Percentiles rank a stretch among this genome's conserved stretches.
These are phyloP conservation scores for Terrapene triunguis DNA, from an alignment of 2,113 vertebrate species.

Conservation along the genomic window DNA sequence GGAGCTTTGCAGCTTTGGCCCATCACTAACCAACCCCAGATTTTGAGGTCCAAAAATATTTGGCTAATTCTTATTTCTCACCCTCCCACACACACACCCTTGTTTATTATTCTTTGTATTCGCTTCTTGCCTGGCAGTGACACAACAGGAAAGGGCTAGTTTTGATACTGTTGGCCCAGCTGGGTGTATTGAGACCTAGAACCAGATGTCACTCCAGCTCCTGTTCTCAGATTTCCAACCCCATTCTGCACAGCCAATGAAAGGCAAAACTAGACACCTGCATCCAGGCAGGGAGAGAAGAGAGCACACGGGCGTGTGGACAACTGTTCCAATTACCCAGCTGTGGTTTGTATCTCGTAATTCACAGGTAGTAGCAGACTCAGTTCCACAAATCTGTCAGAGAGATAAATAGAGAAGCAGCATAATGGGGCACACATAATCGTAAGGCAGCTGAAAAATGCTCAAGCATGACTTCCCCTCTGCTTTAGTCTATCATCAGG, in stretches of 20 bases:
- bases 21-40: background rate
- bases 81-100: background rate
- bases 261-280: background rate
- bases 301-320: background rate
- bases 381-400: background rate
- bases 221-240: slow-evolving; percentile 15
- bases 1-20: background rate
- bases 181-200: background rate
- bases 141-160: background rate
- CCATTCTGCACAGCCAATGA: background rate
- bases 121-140: background rate
- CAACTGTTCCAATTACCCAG: slow-evolving; percentile 29
- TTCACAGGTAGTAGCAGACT: background rate
- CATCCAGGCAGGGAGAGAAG: slow-evolving; percentile 2
- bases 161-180: background rate
- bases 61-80: background rate
- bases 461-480: background rate
- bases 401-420: background rate
- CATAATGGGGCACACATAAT: slow-evolving; percentile 30
- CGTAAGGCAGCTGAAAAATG: slow-evolving; percentile 37
- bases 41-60: background rate
- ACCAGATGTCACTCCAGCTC: background rate
- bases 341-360: background rate
- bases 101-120: background rate
- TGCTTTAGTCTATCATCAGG: slow-evolving; percentile 50